Conservation (phyloP, 1,140 invertebrate genomes). For the Carcinoscorpius rotundicauda region DNA sequence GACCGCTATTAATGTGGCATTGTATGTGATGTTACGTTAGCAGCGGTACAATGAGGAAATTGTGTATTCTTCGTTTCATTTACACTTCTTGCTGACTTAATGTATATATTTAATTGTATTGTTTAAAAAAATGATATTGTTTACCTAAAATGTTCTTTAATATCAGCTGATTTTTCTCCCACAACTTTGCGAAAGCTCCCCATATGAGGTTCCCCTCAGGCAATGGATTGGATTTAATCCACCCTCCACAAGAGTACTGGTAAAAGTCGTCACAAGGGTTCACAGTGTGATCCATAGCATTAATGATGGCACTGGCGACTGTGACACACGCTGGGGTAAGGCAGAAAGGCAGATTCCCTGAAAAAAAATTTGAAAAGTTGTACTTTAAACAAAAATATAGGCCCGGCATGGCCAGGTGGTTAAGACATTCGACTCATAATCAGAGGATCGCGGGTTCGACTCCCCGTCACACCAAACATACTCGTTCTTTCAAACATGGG, state of each 20-base stretch:
- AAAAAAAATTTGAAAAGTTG: not conserved
- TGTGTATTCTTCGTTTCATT: too few species aligned
- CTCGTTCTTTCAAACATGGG: too few species aligned
- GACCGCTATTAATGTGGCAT: too few species aligned
- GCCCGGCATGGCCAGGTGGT: too few species aligned
- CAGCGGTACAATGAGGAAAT: too few species aligned
- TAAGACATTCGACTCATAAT: too few species aligned
- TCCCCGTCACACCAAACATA: too few species aligned
- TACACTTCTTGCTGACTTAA: too few species aligned
- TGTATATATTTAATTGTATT: not conserved
- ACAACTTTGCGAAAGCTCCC: conserved; percentile 86
- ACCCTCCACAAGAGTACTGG: conserved; percentile 84
- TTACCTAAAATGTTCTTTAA: conserved; percentile 70
- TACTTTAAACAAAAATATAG: too few species aligned
- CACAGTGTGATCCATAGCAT: conserved; percentile 60
- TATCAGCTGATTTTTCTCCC: conserved; percentile 83
- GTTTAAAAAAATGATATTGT: conserved; percentile 4
- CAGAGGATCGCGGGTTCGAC: too few species aligned
- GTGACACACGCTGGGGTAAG: conserved; percentile 70
- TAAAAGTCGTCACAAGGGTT: conserved; percentile 94
- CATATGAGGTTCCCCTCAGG: conserved; percentile 75
- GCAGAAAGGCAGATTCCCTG: conserved; percentile 35
- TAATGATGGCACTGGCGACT: conserved; percentile 68
- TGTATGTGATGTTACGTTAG: too few species aligned
- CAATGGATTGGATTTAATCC: conserved; percentile 81